Conservation (phyloP, 1,140 invertebrate species). For the Homarus americanus region DNA sequence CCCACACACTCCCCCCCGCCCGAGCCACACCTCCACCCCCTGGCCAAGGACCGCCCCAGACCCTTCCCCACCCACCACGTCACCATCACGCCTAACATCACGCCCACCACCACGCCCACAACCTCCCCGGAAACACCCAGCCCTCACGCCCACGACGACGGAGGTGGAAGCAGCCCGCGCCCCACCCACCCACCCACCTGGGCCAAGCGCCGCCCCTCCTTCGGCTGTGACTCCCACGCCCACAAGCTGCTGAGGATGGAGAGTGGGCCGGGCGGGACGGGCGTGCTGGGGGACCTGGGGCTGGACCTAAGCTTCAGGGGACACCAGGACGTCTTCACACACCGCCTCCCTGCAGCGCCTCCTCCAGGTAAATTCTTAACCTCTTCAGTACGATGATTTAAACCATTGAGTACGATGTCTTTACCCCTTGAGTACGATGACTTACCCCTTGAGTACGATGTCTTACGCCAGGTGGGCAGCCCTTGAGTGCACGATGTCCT, state of each 20-base stretch:
- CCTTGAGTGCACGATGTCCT: too few species aligned
- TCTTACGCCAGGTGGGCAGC: too few species aligned
- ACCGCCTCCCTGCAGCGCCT: not conserved
- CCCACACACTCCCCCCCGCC: constrained; percentile 38
- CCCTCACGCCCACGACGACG: constrained; percentile 36
- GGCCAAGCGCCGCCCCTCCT: constrained; percentile 52
- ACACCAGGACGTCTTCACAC: constrained; percentile 9
- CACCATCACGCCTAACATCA: constrained; percentile 21
- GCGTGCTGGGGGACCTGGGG: not conserved
- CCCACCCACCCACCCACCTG: constrained; percentile 29
- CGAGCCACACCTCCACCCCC: not conserved
- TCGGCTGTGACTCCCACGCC: constrained; percentile 29
- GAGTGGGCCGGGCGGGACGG: not conserved
- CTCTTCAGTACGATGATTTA: too few species aligned
- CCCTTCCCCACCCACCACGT: not conserved
- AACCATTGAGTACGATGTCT: too few species aligned
- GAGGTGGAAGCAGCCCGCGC: constrained; percentile 55
- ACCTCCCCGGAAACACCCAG: constrained; percentile 60
- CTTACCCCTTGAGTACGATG: too few species aligned
- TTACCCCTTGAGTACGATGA: too few species aligned
- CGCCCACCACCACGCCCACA: constrained; percentile 54
- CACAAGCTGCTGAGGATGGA: constrained; percentile 26
- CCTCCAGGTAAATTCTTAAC: constrained; percentile 12
- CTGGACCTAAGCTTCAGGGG: constrained; percentile 39
- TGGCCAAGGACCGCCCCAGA: not conserved